These are phyloP conservation scores for Mormyrus proboscirostris DNA, from an alignment of 2,797 vertebrate genomes.

Conservation along the genomic window DNA sequence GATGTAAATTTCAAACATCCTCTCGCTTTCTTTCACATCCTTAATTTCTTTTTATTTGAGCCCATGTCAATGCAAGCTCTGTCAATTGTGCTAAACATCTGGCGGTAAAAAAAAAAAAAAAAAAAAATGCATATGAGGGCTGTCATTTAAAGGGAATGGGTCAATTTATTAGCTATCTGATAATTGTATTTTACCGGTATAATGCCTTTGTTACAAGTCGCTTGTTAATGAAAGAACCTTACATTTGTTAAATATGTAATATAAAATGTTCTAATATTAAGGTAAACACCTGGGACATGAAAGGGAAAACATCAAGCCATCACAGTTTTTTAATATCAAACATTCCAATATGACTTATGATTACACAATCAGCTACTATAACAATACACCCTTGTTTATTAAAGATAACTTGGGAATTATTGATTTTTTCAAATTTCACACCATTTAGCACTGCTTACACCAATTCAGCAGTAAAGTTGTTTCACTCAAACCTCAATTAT, in stretches of 20 bases:
- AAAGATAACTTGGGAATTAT: neutral
- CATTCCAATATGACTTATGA: neutral
- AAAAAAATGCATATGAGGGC: neutral
- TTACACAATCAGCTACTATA: neutral
- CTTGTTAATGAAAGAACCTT: conserved; percentile 7
- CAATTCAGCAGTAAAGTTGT: neutral
- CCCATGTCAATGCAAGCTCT: neutral
- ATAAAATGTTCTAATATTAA: neutral
- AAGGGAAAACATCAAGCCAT: neutral
- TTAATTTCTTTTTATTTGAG: conserved; percentile 1
- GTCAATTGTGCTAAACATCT: conserved; percentile 7
- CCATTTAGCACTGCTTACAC: neutral
- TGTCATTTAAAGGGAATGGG: conserved; percentile 4
- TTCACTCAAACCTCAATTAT: neutral
- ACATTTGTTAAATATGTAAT: neutral
- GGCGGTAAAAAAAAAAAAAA: neutral
- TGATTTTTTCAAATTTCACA: neutral
- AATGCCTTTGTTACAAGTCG: neutral
- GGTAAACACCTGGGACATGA: neutral
- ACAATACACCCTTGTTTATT: neutral
- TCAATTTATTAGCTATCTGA: neutral
- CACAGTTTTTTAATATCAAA: neutral
- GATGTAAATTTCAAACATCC: conserved; percentile 4
- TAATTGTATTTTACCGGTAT: neutral
- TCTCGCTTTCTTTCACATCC: neutral